A percentile compares a stretch with the other conserved stretches of the same genome.
Evolutionary conservation across 2,888 invertebrate genomes (phyloP).

Genomic region (Aporophyla nigra): DNA sequence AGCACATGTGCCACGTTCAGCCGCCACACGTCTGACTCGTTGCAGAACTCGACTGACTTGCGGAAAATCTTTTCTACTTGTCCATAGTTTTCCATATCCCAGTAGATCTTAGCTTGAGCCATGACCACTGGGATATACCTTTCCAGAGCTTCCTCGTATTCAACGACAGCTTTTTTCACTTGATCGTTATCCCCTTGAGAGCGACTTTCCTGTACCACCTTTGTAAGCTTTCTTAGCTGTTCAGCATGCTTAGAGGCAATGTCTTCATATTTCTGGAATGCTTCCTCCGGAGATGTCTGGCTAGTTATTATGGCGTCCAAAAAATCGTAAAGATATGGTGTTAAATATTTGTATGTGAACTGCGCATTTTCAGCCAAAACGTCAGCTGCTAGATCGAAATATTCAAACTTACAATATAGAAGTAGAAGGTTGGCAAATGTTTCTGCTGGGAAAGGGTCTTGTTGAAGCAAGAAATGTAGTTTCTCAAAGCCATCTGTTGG

Average conservation of each 20-base stretch:
- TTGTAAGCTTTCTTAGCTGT: conserved; percentile 96
- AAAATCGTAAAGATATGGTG: conserved; percentile 98
- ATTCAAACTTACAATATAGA: conserved; percentile 99
- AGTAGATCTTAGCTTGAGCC: conserved; percentile 99
- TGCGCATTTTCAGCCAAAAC: conserved; percentile 99
- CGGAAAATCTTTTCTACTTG: conserved; percentile 99
- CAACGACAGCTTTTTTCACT: conserved; percentile 96
- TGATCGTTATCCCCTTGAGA: conserved; percentile 97
- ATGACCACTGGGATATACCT: conserved; percentile 99
- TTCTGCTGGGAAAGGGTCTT: conserved; percentile 99
- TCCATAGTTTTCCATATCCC: conserved; percentile 98
- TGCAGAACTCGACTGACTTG: conserved; percentile 99
- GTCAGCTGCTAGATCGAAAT: conserved; percentile 99
- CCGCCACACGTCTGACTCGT: conserved; percentile 99
- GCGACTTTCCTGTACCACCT: conserved; percentile 98
- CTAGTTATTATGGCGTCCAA: conserved; percentile 99
- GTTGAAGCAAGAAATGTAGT: conserved; percentile 96
- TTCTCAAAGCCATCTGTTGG: conserved; percentile 98
- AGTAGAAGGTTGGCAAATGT: conserved; percentile 98
- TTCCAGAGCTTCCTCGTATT: conserved; percentile 97
- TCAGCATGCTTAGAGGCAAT: conserved; percentile 98
- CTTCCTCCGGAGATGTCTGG: conserved; percentile 99
- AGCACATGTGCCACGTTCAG: conserved; percentile 99
- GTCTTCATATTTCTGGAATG: conserved; percentile 98
- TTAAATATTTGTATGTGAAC: conserved; percentile 98